Evolutionary conservation across 2,113 vertebrate genomes (phyloP).

Genomic region (Notiomystis cincta): DNA sequence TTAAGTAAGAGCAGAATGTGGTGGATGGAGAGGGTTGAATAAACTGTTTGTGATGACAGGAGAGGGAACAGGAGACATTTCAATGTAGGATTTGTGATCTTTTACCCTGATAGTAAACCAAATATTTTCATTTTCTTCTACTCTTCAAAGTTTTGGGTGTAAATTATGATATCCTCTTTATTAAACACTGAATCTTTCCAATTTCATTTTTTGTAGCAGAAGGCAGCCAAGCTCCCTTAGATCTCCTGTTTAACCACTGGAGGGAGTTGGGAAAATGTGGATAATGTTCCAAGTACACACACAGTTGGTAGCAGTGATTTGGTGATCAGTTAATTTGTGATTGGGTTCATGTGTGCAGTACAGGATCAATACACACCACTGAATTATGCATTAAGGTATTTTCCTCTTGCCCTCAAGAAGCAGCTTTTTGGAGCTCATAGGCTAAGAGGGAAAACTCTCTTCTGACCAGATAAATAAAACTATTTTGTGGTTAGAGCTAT

Average conservation of each 20-base stretch:
- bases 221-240: not conserved
- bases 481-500: not conserved
- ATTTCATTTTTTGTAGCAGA: not conserved
- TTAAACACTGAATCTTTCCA: not conserved
- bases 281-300: not conserved
- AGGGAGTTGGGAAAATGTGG: conserved; percentile 29
- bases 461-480: not conserved
- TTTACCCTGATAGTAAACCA: not conserved
- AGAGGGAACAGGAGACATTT: not conserved
- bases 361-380: not conserved
- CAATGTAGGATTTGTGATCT: not conserved
- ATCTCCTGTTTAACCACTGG: conserved; percentile 34
- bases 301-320: not conserved
- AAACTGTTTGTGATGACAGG: not conserved
- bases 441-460: not conserved
- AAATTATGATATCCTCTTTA: not conserved
- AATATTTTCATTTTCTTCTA: not conserved
- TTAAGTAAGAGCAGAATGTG: not conserved
- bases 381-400: not conserved
- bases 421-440: not conserved
- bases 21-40: not conserved
- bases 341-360: not conserved
- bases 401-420: not conserved
- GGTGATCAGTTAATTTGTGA: not conserved
- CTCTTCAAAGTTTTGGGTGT: not conserved